Percentiles rank a stretch among this genome's conserved stretches.
Evolutionary conservation across 2,113 vertebrate species (phyloP).

Genomic region (Ictalurus punctatus): DNA sequence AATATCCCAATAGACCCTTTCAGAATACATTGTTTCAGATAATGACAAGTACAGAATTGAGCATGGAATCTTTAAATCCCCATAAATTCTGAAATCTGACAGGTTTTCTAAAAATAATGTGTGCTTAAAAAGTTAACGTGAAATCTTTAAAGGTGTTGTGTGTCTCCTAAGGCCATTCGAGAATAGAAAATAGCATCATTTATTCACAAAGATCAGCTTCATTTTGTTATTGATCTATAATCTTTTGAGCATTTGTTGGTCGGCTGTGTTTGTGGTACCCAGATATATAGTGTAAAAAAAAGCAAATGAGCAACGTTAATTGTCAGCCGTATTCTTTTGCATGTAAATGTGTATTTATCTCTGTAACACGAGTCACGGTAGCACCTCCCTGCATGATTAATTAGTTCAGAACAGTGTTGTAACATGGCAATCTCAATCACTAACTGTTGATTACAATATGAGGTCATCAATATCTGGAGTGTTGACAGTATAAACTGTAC

Average conservation of each 20-base stretch:
- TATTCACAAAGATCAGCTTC: slow-evolving; percentile 39
- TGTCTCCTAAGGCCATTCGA: slow-evolving; percentile 38
- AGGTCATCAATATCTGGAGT: neutral
- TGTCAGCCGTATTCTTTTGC: slow-evolving; percentile 10
- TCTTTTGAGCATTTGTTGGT: neutral
- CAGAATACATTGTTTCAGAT: slow-evolving; percentile 53
- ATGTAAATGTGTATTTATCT: slow-evolving; percentile 29
- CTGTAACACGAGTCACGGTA: slow-evolving; percentile 14
- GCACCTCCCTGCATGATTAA: slow-evolving; percentile 37
- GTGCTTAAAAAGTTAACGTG: slow-evolving; percentile 10
- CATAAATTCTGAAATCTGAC: slow-evolving; percentile 49
- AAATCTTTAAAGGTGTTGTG: slow-evolving; percentile 36
- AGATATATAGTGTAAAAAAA: neutral
- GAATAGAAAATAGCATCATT: slow-evolving; percentile 21
- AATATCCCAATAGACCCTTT: slow-evolving; percentile 56
- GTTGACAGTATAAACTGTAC: neutral
- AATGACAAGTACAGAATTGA: slow-evolving; percentile 43
- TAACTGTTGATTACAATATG: slow-evolving; percentile 41
- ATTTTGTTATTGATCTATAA: slow-evolving; percentile 9
- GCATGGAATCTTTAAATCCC: slow-evolving; percentile 39
- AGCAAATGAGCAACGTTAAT: slow-evolving; percentile 21
- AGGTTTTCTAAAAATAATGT: slow-evolving; percentile 48
- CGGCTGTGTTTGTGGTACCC: neutral
- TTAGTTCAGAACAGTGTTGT: slow-evolving; percentile 30
- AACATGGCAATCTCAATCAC: slow-evolving; percentile 43